Percentiles rank a stretch among this genome's conserved stretches.
These are phyloP conservation scores for Slavum lentiscoides DNA, from an alignment of 2,888 invertebrate genomes.

Conservation along the genomic window DNA sequence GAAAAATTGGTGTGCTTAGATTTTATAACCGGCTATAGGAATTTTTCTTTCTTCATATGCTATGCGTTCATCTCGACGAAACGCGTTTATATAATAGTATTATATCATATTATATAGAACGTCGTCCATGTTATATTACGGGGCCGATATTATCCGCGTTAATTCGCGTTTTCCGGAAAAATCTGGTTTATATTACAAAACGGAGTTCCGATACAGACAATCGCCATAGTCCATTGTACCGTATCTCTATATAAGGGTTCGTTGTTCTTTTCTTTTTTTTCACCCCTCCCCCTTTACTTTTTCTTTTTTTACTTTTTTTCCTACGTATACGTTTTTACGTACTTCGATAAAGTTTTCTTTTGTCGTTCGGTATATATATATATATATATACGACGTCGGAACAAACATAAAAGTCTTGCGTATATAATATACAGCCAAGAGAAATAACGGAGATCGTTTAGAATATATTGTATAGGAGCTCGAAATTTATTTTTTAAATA, in stretches of 20 bases:
- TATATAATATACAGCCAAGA: background rate
- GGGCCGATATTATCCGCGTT: background rate
- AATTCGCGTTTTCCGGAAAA: background rate
- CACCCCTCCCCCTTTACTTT: too few relatives aligned
- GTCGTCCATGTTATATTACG: too few relatives aligned
- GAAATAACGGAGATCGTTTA: background rate
- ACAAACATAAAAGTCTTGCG: constrained; percentile 5
- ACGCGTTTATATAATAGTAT: background rate
- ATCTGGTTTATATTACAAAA: constrained; percentile 6
- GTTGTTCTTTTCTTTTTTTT: background rate
- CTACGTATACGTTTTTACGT: background rate
- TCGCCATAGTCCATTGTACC: constrained; percentile 28
- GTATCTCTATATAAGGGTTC: background rate
- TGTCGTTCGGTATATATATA: background rate
- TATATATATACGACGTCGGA: too few relatives aligned
- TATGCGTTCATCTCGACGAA: too few relatives aligned
- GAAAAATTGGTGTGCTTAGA: background rate
- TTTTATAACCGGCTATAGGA: constrained; percentile 4
- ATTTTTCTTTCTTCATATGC: too few relatives aligned
- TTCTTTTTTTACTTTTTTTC: background rate
- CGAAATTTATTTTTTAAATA: too few relatives aligned
- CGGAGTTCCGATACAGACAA: constrained; percentile 1
- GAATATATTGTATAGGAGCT: background rate
- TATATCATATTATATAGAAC: background rate
- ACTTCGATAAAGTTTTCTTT: background rate